Conservation (phyloP, 2,113 vertebrate species). For the Morphnarchus princeps region DNA sequence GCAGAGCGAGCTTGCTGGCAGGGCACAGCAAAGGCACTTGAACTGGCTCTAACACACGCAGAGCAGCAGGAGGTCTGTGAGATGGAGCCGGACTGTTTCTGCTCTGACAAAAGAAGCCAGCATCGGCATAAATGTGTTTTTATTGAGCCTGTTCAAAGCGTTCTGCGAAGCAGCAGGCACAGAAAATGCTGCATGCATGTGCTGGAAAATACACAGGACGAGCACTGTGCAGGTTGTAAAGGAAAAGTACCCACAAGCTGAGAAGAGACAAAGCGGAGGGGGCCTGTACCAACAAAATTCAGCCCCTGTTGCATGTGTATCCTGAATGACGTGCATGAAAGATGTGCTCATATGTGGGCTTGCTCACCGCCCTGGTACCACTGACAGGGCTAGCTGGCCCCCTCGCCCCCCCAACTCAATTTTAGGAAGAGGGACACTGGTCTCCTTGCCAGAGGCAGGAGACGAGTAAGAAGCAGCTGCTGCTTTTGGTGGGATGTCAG, state of each 20-base stretch:
- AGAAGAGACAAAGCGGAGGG: neutral
- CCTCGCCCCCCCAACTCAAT: accelerated
- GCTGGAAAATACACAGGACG: neutral
- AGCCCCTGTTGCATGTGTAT: neutral
- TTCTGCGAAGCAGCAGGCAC: neutral
- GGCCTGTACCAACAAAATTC: neutral
- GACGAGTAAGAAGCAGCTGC: neutral
- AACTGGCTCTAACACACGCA: neutral
- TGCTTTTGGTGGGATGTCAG: neutral
- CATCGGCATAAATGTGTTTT: neutral
- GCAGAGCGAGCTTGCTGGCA: neutral
- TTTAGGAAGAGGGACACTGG: neutral
- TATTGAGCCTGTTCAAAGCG: neutral
- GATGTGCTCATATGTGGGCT: neutral
- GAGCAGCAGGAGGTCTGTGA: constrained; percentile 2
- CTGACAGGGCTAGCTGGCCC: neutral
- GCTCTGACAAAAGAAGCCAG: constrained; percentile 6
- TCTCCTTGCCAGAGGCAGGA: neutral
- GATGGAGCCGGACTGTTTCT: constrained; percentile 14
- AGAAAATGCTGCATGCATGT: neutral
- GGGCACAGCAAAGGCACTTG: neutral
- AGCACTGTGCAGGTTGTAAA: neutral
- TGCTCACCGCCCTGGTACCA: neutral
- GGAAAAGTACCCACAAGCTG: neutral
- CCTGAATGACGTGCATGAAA: neutral